phyloP scores from a whole-genome alignment of 2,113 vertebrate species.

The Tragelaphus imberbis region DNA sequence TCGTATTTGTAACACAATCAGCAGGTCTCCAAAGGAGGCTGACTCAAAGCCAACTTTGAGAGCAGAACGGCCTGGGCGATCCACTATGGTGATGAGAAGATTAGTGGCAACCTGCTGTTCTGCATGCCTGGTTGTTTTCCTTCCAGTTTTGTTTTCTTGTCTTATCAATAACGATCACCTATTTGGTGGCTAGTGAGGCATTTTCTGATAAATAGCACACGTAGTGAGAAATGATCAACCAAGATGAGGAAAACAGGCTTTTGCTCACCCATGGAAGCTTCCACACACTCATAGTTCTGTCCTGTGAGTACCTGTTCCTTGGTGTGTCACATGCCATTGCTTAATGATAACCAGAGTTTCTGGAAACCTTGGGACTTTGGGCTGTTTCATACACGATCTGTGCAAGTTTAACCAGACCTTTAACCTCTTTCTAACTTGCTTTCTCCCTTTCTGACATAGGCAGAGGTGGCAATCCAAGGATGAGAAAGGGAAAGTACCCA shows the following conservation, averaged over 20 bases:
- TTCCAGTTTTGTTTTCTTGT: background rate
- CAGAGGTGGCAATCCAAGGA: background rate
- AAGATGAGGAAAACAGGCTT: constrained; percentile 12
- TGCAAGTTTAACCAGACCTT: background rate
- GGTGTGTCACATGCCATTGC: rapidly evolving
- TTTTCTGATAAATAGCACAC: background rate
- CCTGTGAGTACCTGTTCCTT: background rate
- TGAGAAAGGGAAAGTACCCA: background rate
- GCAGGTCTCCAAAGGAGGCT: background rate
- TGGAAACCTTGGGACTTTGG: background rate
- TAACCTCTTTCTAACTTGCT: background rate
- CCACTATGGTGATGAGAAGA: background rate
- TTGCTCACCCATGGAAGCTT: background rate
- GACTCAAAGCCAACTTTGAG: constrained; percentile 21
- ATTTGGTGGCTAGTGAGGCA: background rate
- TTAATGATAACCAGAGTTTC: background rate
- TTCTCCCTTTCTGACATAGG: background rate
- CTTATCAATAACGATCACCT: background rate
- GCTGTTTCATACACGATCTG: background rate
- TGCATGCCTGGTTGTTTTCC: background rate
- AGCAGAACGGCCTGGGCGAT: background rate
- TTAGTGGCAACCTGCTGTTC: rapidly evolving
- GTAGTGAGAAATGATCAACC: background rate
- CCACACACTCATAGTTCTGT: background rate
- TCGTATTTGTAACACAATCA: constrained; percentile 29